Evolutionary conservation across 53 echinoderm and acorn worm species (phyloP), one percentile per base, ranked within the genome.

Genomic region (Holothuria leucospilota): DNA sequence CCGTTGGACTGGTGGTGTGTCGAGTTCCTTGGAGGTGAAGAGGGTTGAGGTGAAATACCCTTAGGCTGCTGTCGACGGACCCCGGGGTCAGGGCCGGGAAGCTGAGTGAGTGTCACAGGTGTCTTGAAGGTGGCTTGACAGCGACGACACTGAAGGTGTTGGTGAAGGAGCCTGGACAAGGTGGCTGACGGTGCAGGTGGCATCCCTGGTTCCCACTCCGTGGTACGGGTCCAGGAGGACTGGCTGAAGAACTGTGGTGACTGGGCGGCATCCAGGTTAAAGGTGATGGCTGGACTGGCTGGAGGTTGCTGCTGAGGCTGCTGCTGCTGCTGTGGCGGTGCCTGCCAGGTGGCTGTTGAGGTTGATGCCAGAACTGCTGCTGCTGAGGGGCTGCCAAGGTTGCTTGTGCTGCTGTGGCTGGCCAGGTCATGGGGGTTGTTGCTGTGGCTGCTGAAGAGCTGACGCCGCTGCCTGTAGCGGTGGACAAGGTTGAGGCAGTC

Each of bases 401-500:
- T 39, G 13, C 15, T 41, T 29, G 77, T 41, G 28, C 34, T 41
- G 10, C 34, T 39, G 75, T 26, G 75, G 75, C 75, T 75, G 75
- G 75, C 75, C 75, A 75, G 75, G 29, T 75, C 75, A 75, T 75
- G 29, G 83, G 83, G 83, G 83, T 83, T 83, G 83, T 83, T 83
- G 83, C 83, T 83, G 83, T 83, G 83, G 83, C 83, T 64, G 63
- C 83, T 83, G 25, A 83, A 83, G 83, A 83, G 83, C 83, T 83
- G 63, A 83, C 83, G 65, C 83, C 83, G 87, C 87, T 79, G 78
- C 71, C 71, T 87, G 87, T 71, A 87, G 71, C 71, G 71, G 78
- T 87, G 87, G 71, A 87, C 87, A 70, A 87, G 87, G 71, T 87
- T 72, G 72, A 87, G 87, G 71, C 87, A 87, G 53, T 78, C 79